Conservation (phyloP, 2,888 invertebrate genomes). For the Pseudococcus viburni region DNA sequence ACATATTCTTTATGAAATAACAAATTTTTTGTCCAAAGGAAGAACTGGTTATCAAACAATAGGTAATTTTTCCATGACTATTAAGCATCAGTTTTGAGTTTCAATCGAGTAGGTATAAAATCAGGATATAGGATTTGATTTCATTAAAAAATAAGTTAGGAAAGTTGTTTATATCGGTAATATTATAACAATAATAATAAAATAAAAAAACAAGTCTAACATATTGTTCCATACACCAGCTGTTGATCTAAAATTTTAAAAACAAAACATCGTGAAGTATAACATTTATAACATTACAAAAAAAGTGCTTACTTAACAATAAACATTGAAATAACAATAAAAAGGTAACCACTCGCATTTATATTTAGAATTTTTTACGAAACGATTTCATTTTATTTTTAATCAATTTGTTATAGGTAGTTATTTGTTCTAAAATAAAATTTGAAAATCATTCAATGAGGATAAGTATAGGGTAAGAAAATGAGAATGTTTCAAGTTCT, state of each 20-base stretch:
- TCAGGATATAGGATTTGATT: neutral
- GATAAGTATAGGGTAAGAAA: neutral
- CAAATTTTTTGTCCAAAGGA: neutral
- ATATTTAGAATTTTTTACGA: constrained; percentile 30
- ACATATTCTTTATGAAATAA: constrained; percentile 42
- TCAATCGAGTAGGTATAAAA: neutral
- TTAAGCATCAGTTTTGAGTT: neutral
- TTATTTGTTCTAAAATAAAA: neutral
- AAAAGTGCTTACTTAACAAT: constrained; percentile 45
- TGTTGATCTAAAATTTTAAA: constrained; percentile 34
- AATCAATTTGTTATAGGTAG: constrained; percentile 8
- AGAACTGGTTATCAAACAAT: neutral
- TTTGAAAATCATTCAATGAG: constrained; percentile 2
- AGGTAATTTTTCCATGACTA: neutral
- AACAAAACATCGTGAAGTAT: constrained; percentile 22
- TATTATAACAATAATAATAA: constrained; percentile 17
- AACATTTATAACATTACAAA: neutral
- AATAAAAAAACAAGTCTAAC: constrained; percentile 34
- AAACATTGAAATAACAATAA: constrained; percentile 51
- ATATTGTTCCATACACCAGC: constrained; percentile 49
- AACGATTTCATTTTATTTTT: constrained; percentile 21
- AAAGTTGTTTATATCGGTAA: neutral
- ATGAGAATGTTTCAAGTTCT: neutral
- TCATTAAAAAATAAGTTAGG: neutral
- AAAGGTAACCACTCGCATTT: constrained; percentile 56